A percentile compares a stretch with the other conserved stretches of the same genome.
These are phyloP conservation scores for Abrostola tripartita DNA, from an alignment of 2,888 invertebrate species.

Conservation along the genomic window DNA sequence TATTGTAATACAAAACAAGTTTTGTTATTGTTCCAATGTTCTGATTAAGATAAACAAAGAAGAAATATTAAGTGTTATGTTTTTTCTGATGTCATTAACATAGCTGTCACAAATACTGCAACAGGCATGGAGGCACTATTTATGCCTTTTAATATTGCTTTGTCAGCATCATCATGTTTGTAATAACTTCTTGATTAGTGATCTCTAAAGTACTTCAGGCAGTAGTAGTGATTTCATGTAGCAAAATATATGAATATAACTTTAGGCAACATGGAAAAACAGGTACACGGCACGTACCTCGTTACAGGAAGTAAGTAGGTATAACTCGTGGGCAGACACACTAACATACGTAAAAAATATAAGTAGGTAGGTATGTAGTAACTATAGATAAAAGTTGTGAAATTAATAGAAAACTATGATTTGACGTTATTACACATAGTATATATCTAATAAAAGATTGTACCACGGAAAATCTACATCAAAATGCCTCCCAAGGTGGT, in stretches of 20 bases:
- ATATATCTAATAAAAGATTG: conserved; percentile 14
- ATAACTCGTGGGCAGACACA: conserved; percentile 43
- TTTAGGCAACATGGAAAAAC: conserved; percentile 14
- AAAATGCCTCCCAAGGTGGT: conserved; percentile 79
- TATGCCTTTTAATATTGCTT: background rate
- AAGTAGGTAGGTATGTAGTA: conserved; percentile 34
- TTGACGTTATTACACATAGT: conserved; percentile 7
- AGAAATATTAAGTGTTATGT: background rate
- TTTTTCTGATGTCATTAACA: background rate
- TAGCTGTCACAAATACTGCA: background rate
- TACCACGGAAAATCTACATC: conserved; percentile 61
- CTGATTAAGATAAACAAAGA: no score
- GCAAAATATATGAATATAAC: background rate
- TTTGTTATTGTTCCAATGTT: no score
- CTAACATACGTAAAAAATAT: conserved; percentile 25
- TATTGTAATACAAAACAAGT: background rate
- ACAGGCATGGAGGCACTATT: background rate
- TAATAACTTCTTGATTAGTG: background rate
- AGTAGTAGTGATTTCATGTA: background rate
- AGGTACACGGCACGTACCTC: conserved; percentile 25
- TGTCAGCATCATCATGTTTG: background rate
- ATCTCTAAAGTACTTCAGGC: conserved; percentile 11
- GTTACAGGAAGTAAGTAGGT: conserved; percentile 44
- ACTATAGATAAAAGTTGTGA: conserved; percentile 20
- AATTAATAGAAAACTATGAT: conserved; percentile 23